These are phyloP conservation scores for Syngnathus typhle DNA, from an alignment of 2,113 vertebrate genomes.

Conservation along the genomic window DNA sequence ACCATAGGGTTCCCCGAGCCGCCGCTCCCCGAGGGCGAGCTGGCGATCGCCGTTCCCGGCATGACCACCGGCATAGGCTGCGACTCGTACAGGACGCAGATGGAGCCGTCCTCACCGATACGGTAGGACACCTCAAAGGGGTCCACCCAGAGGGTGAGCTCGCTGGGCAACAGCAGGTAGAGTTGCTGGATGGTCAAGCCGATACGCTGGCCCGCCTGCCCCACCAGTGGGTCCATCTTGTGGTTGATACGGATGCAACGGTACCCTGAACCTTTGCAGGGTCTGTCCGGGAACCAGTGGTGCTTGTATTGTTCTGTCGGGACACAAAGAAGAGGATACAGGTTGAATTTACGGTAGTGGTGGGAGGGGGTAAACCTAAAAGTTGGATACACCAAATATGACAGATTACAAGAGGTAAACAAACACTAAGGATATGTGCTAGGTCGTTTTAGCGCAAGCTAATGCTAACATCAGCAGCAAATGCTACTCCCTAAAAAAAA, in stretches of 20 bases:
- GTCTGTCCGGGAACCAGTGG: slow-evolving; percentile 98
- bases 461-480: no score
- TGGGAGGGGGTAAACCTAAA: no score
- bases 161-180: slow-evolving; percentile 94
- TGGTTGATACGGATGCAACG: slow-evolving; percentile 99
- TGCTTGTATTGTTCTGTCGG: slow-evolving; percentile 94
- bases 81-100: slow-evolving; percentile 97
- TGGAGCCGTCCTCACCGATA: slow-evolving; percentile 97
- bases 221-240: slow-evolving; percentile 99
- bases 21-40: slow-evolving; percentile 65
- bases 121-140: slow-evolving; percentile 98
- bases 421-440: no score
- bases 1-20: slow-evolving; percentile 77
- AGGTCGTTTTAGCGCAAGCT: no score
- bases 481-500: background rate
- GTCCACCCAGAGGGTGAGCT: slow-evolving; percentile 99
- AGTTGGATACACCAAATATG: no score
- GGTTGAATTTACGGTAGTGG: background rate
- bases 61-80: slow-evolving; percentile 71
- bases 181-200: slow-evolving; percentile 97
- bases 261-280: slow-evolving; percentile 96
- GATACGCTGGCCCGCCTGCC: slow-evolving; percentile 93
- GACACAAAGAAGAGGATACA: slow-evolving; percentile 16
- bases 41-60: slow-evolving; percentile 48
- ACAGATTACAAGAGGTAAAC: no score